Base-by-base conservation (phyloP, 2,888 invertebrate species). In the Chrysolina americana region DNA sequence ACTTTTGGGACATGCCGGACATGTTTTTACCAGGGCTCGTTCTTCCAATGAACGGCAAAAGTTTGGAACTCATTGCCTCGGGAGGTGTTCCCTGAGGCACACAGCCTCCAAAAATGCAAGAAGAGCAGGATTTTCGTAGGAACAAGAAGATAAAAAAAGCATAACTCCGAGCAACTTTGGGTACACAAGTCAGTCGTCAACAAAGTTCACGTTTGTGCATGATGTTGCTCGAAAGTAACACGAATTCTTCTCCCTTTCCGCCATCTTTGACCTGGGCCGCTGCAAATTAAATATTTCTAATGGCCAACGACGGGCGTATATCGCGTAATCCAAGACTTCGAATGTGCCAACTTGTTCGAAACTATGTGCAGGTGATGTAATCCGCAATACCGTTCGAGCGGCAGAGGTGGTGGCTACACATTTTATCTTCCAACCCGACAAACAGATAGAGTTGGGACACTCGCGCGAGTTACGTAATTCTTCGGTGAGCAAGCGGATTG, bases 361-460 rank as follows among this genome's bases (percentile, higher is more conserved):
- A 70, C 65, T 74, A 74, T 74, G 65, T 74, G 53, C 68, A 64
- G 65, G 66, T 72, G 68, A 59, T 70, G 70, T 66, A 74, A 74
- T 69, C 66, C 48, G 70, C 41, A 56, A 62, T 70, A 70, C 69
- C 73, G 70, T 69, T 73, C 66, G 66, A 23, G 28, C 63, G 28
- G 41, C n/a, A 19, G 17, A 41, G 21, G 44, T 47, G 47, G 47
- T 69, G 68, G 59, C 28, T n/a, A n/a, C 50, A 68, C 56, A 56
- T 56, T 56, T 23, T 21, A 56, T 56, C 59, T 23, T 59, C 59
- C 28, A 23, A n/a, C 28, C 59, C 28, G 15, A n/a, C 28, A 28
- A 28, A 15, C n/a, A 13, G 59, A 59, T 17, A 59, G 59, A 36
- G 36, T 28, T 59, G n/a, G 59, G 59, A 59, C 59, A 59, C 59